Evolutionary conservation across 1,140 invertebrate genomes (phyloP).

Genomic region (Drosophila tsacasi): DNA sequence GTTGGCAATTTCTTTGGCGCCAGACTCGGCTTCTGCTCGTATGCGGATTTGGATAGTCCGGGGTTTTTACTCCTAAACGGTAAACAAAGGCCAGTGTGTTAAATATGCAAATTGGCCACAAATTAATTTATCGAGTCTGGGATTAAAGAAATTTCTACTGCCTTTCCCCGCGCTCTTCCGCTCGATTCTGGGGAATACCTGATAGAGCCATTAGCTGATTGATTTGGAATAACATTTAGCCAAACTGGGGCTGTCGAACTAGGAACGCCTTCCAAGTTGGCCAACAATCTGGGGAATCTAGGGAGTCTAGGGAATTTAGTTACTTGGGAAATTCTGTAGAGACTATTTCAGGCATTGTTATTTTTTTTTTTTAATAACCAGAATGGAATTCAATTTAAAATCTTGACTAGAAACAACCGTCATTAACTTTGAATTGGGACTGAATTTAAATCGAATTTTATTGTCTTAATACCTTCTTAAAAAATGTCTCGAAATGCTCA

Average conservation of each 20-base stretch:
- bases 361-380: slow-evolving; percentile 8
- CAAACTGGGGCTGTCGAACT: slow-evolving; percentile 22
- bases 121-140: slow-evolving; percentile 68
- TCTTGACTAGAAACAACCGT: not conserved
- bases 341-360: not conserved
- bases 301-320: not conserved
- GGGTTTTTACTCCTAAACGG: slow-evolving; percentile 45
- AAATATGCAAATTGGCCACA: slow-evolving; percentile 74
- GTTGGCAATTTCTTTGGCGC: slow-evolving; percentile 80
- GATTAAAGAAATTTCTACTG: slow-evolving; percentile 71
- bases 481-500: slow-evolving; percentile 3
- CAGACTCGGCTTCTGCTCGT: slow-evolving; percentile 59
- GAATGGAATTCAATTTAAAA: slow-evolving; percentile 11
- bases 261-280: slow-evolving; percentile 3
- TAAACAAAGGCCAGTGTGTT: slow-evolving; percentile 56
- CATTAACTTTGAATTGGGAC: slow-evolving; percentile 7
- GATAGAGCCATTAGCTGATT: slow-evolving; percentile 52
- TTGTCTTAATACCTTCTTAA: slow-evolving; percentile 9
- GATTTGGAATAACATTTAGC: slow-evolving; percentile 31
- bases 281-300: slow-evolving; percentile 11
- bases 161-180: slow-evolving; percentile 28
- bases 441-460: slow-evolving; percentile 43
- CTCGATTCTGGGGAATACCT: slow-evolving; percentile 70
- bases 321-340: not conserved
- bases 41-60: slow-evolving; percentile 60